Evolutionary conservation across 2,113 vertebrate species (phyloP).

Genomic region (Sinocyclocheilus maitianheensis): DNA sequence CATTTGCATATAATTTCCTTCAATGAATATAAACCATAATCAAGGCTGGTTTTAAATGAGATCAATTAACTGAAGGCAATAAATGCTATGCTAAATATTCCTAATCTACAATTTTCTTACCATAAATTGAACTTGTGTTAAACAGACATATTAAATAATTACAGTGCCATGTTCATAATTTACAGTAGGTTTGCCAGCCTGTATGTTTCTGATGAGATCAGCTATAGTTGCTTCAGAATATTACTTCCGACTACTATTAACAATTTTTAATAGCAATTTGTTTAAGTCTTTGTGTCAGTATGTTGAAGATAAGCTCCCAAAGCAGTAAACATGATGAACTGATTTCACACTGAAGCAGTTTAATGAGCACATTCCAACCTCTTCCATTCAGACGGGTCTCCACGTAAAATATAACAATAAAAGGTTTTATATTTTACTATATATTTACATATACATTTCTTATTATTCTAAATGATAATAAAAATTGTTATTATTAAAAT

Average conservation of each 20-base stretch:
- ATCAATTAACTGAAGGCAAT: not conserved
- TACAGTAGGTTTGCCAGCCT: not conserved
- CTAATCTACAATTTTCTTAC: not conserved
- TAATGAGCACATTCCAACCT: no score
- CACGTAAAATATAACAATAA: no score
- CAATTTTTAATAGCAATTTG: not conserved
- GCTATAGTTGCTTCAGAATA: not conserved
- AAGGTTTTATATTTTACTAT: no score
- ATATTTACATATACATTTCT: no score
- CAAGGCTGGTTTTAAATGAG: not conserved
- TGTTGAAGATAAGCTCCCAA: not conserved
- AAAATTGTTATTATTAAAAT: no score
- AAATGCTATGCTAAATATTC: not conserved
- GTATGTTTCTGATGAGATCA: not conserved
- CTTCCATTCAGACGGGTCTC: no score
- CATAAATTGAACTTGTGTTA: not conserved
- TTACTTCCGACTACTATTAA: no score
- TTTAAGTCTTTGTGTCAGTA: not conserved
- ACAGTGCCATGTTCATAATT: not conserved
- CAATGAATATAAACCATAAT: not conserved
- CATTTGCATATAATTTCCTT: not conserved
- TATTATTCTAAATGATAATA: no score
- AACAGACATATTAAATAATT: conserved; percentile 1
- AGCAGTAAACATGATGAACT: no score
- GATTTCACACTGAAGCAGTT: no score